phyloP scores from a whole-genome alignment of 2,113 vertebrate genomes.

The Eptesicus fuscus region DNA sequence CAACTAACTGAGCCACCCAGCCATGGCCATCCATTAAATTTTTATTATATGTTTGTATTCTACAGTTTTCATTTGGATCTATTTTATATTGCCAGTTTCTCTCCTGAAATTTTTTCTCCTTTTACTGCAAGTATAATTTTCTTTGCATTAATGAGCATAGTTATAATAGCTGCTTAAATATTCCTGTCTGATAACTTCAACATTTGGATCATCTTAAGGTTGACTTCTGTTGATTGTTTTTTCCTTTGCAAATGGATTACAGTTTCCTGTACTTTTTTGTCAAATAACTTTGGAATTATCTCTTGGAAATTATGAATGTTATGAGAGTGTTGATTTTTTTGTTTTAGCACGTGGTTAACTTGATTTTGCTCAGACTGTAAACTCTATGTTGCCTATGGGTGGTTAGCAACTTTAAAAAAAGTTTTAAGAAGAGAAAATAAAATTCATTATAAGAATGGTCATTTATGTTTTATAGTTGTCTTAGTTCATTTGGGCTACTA shows the following conservation, averaged over 20 bases:
- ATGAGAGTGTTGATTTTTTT: not conserved
- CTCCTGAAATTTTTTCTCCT: not conserved
- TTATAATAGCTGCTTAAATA: not conserved
- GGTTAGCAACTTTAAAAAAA: not conserved
- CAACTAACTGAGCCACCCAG: too few species aligned
- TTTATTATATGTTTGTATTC: not conserved
- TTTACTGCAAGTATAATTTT: not conserved
- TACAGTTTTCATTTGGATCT: not conserved
- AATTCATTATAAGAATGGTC: not conserved
- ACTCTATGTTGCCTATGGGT: not conserved
- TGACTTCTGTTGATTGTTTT: not conserved
- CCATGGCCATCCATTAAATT: not conserved
- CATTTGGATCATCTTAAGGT: not conserved
- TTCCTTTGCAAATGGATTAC: not conserved
- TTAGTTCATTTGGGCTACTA: not conserved
- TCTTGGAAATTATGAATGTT: not conserved
- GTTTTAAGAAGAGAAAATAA: constrained; percentile 31
- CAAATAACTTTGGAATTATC: not conserved
- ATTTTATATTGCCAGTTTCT: not conserved
- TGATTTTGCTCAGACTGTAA: not conserved
- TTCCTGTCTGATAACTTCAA: too few species aligned
- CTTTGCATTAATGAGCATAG: not conserved
- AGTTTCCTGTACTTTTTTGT: not conserved
- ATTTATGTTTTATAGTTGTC: constrained; percentile 2
- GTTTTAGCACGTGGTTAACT: not conserved